Conservation (phyloP, 30 jellyfish, hydroid and myxozoan genomes). For the Aurelia sp. region DNA sequence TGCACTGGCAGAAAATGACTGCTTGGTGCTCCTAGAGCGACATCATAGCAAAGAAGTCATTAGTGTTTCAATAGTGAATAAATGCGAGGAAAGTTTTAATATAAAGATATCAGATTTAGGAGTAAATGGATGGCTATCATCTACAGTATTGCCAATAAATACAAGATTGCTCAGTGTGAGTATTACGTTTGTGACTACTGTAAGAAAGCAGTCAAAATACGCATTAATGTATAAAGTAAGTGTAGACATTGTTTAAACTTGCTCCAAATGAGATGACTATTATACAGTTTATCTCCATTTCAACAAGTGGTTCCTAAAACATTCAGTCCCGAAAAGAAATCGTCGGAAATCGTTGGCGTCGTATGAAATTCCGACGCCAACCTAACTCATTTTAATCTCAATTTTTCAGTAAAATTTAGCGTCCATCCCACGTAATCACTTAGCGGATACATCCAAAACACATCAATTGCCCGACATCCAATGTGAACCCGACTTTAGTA, state of each 20-base stretch:
- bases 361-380: too few relatives aligned
- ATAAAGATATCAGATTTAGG: background rate
- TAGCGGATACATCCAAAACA: too few relatives aligned
- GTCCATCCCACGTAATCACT: too few relatives aligned
- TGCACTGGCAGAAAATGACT: background rate
- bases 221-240: constrained; percentile 6
- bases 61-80: constrained; percentile 55
- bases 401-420: too few relatives aligned
- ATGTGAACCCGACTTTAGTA: too few relatives aligned
- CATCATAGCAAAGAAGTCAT: constrained; percentile 47
- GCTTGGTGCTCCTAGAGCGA: constrained; percentile 62
- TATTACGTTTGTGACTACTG: constrained; percentile 43
- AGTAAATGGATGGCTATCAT: constrained; percentile 45
- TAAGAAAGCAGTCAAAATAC: background rate
- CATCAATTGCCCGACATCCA: too few relatives aligned
- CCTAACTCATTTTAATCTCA: too few relatives aligned
- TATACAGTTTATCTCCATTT: too few relatives aligned
- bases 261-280: too few relatives aligned
- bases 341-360: too few relatives aligned
- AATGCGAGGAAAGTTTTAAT: constrained; percentile 7
- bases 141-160: constrained; percentile 36
- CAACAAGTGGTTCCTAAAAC: too few relatives aligned
- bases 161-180: constrained; percentile 15
- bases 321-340: too few relatives aligned
- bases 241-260: background rate